A percentile compares a stretch with the other conserved stretches of the same genome.
phyloP scores from a whole-genome alignment of 1,140 invertebrate species.

The Pseudoatta argentina region DNA sequence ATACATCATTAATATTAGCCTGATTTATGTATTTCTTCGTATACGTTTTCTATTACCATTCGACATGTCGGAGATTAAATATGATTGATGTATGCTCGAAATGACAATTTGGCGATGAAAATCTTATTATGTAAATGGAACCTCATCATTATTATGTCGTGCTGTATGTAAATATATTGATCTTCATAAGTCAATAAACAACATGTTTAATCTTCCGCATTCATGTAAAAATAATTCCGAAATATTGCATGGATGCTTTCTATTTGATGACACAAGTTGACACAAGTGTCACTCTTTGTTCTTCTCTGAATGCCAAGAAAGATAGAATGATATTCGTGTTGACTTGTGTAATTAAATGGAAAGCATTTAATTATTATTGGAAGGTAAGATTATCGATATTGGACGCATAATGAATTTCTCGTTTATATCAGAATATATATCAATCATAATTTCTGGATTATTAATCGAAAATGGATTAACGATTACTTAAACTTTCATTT shows the following conservation, averaged over 20 bases:
- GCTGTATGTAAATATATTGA: background rate
- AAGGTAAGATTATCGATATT: background rate
- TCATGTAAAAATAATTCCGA: background rate
- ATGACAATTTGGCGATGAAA: background rate
- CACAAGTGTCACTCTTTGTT: too few relatives aligned
- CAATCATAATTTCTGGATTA: conserved; percentile 3
- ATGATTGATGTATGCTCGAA: background rate
- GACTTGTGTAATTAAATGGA: too few relatives aligned
- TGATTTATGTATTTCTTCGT: conserved; percentile 28
- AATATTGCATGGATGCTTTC: background rate
- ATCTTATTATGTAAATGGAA: background rate
- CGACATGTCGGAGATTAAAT: background rate
- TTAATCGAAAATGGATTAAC: conserved; percentile 16
- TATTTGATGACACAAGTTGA: too few relatives aligned
- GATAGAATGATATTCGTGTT: too few relatives aligned
- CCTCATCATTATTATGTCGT: background rate
- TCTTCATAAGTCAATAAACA: conserved; percentile 12
- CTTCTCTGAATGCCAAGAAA: too few relatives aligned
- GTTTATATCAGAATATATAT: background rate
- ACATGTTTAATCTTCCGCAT: conserved; percentile 18
- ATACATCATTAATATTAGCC: conserved; percentile 34
- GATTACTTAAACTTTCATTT: background rate
- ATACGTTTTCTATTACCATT: background rate
- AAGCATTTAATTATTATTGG: background rate
- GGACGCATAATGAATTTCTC: background rate